phyloP scores from a whole-genome alignment of 2,113 vertebrate species.

The Columbina picui region DNA sequence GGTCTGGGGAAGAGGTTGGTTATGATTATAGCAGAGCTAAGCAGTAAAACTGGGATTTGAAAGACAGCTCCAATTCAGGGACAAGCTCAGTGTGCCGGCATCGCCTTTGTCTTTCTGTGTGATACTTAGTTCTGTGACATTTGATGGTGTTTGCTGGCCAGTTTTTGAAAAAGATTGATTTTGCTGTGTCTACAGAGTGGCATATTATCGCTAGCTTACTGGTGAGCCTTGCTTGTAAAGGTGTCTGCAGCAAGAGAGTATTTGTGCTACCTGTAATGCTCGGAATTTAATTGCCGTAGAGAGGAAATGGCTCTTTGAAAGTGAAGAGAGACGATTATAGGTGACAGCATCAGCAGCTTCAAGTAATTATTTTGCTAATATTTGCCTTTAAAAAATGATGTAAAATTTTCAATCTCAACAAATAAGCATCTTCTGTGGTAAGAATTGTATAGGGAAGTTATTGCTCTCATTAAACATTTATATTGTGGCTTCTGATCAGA shows the following conservation, averaged over 20 bases:
- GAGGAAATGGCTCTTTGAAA: not conserved
- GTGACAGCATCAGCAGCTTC: not conserved
- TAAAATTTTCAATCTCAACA: not conserved
- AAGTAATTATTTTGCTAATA: not conserved
- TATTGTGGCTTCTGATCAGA: not conserved
- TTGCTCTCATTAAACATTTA: not conserved
- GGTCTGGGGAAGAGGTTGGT: not conserved
- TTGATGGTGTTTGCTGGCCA: not conserved
- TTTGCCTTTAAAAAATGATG: not conserved
- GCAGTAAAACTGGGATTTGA: not conserved
- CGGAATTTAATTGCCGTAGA: not conserved
- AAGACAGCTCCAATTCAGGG: not conserved
- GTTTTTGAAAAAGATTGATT: not conserved
- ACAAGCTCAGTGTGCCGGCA: not conserved
- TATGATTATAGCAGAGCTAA: not conserved
- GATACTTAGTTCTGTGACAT: accelerated
- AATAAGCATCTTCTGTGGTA: not conserved
- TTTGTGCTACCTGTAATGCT: not conserved
- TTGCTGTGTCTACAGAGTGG: not conserved
- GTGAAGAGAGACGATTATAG: not conserved
- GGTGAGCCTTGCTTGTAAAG: not conserved
- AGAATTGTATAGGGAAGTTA: not conserved
- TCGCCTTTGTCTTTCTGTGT: not conserved
- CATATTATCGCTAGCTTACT: not conserved
- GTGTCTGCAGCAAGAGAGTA: not conserved